These are phyloP conservation scores for Lomographa bimaculata DNA, from an alignment of 2,888 invertebrate species.

Conservation along the genomic window DNA sequence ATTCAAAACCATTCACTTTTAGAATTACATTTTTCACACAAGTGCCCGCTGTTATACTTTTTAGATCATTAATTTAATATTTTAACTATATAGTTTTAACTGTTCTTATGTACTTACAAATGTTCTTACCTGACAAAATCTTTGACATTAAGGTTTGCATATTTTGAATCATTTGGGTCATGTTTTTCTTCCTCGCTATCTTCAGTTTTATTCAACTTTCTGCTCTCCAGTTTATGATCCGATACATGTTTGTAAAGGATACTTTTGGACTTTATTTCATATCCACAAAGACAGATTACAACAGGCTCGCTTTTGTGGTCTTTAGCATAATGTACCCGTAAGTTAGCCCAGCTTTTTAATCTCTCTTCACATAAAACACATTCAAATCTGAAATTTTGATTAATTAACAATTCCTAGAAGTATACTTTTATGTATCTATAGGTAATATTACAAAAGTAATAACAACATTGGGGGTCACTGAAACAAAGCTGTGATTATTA, in stretches of 20 bases:
- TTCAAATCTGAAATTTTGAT: conserved; percentile 54
- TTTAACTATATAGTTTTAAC: too few species aligned
- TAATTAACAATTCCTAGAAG: too few species aligned
- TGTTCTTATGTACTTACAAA: too few species aligned
- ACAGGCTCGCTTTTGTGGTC: conserved; percentile 60
- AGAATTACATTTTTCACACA: too few species aligned
- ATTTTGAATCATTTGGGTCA: conserved; percentile 49
- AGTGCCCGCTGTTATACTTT: too few species aligned
- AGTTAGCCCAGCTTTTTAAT: conserved; percentile 59
- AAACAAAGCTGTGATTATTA: too few species aligned
- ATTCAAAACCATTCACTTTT: too few species aligned
- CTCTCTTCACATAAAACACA: conserved; percentile 60
- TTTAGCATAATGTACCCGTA: conserved; percentile 56
- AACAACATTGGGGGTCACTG: too few species aligned
- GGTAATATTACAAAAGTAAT: too few species aligned
- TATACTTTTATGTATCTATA: too few species aligned
- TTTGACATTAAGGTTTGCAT: conserved; percentile 60
- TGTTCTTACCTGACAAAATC: conserved; percentile 73
- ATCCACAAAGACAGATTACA: conserved; percentile 67
- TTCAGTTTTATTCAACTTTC: conserved; percentile 44
- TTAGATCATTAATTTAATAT: too few species aligned
- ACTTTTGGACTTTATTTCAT: conserved; percentile 64
- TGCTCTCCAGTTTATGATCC: conserved; percentile 62
- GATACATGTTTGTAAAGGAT: conserved; percentile 71
- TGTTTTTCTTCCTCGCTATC: conserved; percentile 41